Percentiles rank a stretch among this genome's conserved stretches.
Conservation (phyloP, 1,140 invertebrate species). For the Tyrophagus putrescentiae region DNA sequence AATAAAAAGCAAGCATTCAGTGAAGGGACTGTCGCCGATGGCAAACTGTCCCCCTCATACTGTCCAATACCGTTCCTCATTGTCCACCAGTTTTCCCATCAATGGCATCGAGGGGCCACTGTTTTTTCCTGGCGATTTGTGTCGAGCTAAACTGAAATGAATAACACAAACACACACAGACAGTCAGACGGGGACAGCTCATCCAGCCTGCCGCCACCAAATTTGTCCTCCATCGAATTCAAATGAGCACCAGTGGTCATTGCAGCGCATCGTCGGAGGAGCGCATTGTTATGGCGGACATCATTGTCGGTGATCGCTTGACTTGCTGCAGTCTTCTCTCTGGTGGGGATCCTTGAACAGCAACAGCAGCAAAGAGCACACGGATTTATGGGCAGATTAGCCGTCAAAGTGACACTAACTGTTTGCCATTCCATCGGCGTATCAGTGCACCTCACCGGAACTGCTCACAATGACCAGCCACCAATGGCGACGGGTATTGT, state of each 20-base stretch:
- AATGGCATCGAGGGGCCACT: neutral
- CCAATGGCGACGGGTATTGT: neutral
- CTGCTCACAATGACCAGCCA: neutral
- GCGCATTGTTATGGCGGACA: neutral
- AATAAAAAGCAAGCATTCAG: no score
- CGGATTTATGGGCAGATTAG: neutral
- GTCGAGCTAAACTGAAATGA: no score
- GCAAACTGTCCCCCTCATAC: no score
- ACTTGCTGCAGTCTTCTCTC: neutral
- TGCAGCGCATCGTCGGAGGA: no score
- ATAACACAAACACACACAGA: no score
- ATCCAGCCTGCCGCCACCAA: neutral
- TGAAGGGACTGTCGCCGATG: no score
- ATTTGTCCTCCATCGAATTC: constrained; percentile 11
- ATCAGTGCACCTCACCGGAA: constrained; percentile 9
- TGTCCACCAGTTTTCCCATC: neutral
- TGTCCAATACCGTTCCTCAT: neutral
- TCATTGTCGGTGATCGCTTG: neutral
- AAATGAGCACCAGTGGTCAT: no score
- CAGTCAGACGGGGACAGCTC: neutral
- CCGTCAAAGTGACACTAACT: neutral
- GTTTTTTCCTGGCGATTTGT: no score
- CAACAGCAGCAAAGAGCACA: neutral
- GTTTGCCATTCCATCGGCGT: neutral
- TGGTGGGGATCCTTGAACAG: neutral